phyloP scores from a whole-genome alignment of 35 echinoderm and acorn worm species.

The Heliocidaris erythrogramma region DNA sequence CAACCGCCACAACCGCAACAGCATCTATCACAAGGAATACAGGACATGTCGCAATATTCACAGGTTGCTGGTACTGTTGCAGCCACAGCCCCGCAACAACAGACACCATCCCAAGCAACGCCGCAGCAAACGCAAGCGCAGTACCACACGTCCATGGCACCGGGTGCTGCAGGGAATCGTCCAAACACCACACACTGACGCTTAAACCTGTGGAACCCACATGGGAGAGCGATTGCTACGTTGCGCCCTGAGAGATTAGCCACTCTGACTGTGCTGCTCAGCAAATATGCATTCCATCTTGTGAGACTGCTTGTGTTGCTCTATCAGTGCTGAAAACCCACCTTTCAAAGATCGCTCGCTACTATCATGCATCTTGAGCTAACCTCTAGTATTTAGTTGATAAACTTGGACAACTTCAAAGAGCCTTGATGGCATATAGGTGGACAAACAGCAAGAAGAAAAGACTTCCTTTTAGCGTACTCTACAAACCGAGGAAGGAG shows the following conservation, averaged over 20 bases:
- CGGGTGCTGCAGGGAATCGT: background rate
- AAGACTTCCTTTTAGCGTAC: background rate
- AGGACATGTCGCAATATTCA: conserved; percentile 41
- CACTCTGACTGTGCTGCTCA: background rate
- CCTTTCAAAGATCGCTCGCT: background rate
- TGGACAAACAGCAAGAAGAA: background rate
- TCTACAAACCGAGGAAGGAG: background rate
- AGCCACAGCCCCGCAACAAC: background rate
- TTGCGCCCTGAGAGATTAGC: background rate
- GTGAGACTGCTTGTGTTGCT: background rate
- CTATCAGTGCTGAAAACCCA: background rate
- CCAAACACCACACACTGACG: background rate
- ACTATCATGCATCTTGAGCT: conserved; percentile 4
- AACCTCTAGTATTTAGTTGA: background rate
- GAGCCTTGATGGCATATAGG: background rate
- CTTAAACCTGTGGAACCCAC: background rate
- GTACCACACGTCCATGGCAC: background rate
- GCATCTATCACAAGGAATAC: background rate
- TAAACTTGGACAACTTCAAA: background rate
- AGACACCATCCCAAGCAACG: conserved; percentile 8
- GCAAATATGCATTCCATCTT: conserved; percentile 1
- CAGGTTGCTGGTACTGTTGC: background rate
- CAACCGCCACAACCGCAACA: background rate
- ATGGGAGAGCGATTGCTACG: background rate
- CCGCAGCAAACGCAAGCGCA: background rate